phyloP scores from a whole-genome alignment of 2,113 vertebrate genomes.

The Limanda limanda region DNA sequence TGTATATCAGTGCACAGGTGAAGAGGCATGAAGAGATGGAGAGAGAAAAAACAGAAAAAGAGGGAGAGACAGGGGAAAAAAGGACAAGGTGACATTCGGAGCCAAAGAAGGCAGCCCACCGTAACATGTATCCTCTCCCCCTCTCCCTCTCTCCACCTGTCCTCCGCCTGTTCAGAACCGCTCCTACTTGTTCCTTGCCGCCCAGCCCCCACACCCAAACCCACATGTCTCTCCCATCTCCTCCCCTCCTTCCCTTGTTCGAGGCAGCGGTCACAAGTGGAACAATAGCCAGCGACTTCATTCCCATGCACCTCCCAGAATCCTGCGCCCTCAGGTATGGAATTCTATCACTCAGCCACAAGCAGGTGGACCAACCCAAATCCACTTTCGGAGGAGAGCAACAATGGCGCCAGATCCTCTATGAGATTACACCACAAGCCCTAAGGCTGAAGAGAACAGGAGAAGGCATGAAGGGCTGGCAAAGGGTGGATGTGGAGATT shows the following conservation, averaged over 20 bases:
- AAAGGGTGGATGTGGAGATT: conserved; percentile 10
- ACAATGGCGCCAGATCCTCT: conserved; percentile 73
- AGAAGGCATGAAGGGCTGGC: conserved; percentile 5
- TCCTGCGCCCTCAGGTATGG: conserved; percentile 80
- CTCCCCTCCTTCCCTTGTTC: conserved; percentile 59
- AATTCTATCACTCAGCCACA: conserved; percentile 80
- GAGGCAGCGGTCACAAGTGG: conserved; percentile 65
- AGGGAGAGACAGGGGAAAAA: conserved; percentile 1
- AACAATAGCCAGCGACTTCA: conserved; percentile 77
- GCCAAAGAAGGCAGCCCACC: conserved; percentile 33
- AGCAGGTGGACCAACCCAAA: conserved; percentile 79
- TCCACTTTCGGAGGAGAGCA: conserved; percentile 60
- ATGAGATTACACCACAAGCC: conserved; percentile 68
- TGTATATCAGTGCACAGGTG: conserved; percentile 18
- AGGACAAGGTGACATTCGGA: conserved; percentile 61
- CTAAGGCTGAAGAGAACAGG: conserved; percentile 28
- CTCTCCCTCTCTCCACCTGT: background rate
- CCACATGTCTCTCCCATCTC: conserved; percentile 34
- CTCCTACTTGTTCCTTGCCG: conserved; percentile 40
- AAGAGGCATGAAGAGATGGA: background rate
- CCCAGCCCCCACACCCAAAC: conserved; percentile 46
- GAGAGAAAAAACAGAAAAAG: conserved; percentile 1
- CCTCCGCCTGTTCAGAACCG: conserved; percentile 38
- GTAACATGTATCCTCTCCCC: conserved; percentile 15
- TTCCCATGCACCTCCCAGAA: conserved; percentile 75